phyloP scores from a whole-genome alignment of 2,113 vertebrate genomes.

The Prinia subflava region DNA sequence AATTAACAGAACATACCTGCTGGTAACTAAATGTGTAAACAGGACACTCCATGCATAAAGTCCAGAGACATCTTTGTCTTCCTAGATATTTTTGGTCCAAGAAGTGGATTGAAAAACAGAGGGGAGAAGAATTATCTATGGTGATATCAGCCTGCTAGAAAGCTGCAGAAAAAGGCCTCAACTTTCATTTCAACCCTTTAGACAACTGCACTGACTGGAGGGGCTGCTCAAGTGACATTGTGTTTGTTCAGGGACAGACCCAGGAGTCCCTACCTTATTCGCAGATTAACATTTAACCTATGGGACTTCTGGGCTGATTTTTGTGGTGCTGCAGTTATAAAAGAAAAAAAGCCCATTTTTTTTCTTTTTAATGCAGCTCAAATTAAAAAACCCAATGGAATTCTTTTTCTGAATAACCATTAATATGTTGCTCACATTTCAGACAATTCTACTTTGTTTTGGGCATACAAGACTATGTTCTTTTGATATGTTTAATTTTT shows the following conservation, averaged over 20 bases:
- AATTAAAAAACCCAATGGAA: not conserved
- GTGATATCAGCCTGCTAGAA: not conserved
- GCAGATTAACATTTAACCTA: not conserved
- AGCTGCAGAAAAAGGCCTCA: not conserved
- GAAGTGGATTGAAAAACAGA: not conserved
- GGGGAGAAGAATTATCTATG: not conserved
- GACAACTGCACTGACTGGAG: not conserved
- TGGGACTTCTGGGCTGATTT: not conserved
- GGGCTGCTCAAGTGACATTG: not conserved
- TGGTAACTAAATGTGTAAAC: not conserved
- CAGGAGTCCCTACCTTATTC: not conserved
- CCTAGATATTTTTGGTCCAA: not conserved
- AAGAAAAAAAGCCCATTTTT: not conserved
- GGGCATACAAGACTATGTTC: not conserved
- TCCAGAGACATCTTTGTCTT: not conserved
- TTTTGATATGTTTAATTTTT: conserved; percentile 39
- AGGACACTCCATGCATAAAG: not conserved
- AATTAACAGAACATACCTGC: not conserved
- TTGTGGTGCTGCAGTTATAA: not conserved
- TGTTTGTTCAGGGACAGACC: not conserved
- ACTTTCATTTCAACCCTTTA: not conserved
- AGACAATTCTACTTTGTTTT: not conserved
- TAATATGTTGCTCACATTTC: conserved; percentile 26
- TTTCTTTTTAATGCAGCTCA: not conserved
- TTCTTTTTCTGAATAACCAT: not conserved